Conservation (phyloP, 2,797 vertebrate species). For the Nyctibius grandis region DNA sequence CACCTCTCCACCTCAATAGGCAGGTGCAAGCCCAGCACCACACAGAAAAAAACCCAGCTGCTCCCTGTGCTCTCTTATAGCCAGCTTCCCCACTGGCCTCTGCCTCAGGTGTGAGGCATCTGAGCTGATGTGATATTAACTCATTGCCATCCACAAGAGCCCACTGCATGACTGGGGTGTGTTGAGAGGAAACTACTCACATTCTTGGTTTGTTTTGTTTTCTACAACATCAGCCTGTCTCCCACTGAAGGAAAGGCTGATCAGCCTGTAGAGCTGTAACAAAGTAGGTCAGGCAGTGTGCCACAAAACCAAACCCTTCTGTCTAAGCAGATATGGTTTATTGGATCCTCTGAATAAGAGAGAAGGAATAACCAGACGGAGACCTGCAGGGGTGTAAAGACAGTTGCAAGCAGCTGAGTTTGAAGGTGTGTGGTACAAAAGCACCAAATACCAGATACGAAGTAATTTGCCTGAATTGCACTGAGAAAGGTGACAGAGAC, state of each 20-base stretch:
- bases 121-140: not conserved
- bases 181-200: not conserved
- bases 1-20: accelerated
- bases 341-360: not conserved
- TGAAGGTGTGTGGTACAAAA: not conserved
- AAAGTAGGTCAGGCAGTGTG: not conserved
- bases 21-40: not conserved
- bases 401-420: not conserved
- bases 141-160: not conserved
- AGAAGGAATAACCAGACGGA: not conserved
- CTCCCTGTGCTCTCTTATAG: not conserved
- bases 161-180: not conserved
- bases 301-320: not conserved
- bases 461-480: not conserved
- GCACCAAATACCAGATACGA: not conserved
- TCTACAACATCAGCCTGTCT: not conserved
- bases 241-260: not conserved
- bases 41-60: accelerated
- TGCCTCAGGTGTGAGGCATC: not conserved
- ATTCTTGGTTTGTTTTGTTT: not conserved
- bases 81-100: not conserved
- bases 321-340: not conserved
- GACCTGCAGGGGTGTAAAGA: not conserved
- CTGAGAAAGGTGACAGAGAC: not conserved
- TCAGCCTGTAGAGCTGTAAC: not conserved